These are phyloP conservation scores for Pteronotus mesoamericanus DNA, from an alignment of 2,797 vertebrate species.

Conservation along the genomic window DNA sequence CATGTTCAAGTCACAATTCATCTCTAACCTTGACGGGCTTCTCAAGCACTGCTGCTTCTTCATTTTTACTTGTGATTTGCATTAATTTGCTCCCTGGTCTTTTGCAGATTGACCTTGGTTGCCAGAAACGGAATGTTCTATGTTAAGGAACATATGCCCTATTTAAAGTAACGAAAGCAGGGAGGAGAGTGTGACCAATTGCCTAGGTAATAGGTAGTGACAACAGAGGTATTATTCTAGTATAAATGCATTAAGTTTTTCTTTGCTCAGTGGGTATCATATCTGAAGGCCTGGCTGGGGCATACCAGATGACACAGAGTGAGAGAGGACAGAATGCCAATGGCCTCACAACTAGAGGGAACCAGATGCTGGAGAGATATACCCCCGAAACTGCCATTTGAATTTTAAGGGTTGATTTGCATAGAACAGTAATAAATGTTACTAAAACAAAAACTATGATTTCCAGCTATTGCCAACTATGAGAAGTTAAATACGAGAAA, in stretches of 20 bases:
- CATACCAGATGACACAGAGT: not conserved
- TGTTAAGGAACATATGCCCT: slow-evolving; percentile 25
- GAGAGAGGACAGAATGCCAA: not conserved
- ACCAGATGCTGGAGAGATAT: not conserved
- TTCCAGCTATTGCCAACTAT: not conserved
- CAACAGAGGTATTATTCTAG: slow-evolving; percentile 38
- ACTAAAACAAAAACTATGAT: not conserved
- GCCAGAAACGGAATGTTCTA: not conserved
- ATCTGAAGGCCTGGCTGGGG: not conserved
- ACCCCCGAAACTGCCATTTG: not conserved
- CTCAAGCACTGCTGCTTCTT: not conserved
- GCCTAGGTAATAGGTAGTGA: slow-evolving; percentile 28
- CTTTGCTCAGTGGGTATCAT: not conserved
- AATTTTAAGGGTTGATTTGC: not conserved
- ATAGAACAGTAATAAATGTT: not conserved
- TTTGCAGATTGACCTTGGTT: slow-evolving; percentile 22
- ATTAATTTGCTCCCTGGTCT: not conserved
- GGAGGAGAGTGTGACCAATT: slow-evolving; percentile 3
- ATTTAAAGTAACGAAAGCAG: slow-evolving; percentile 41
- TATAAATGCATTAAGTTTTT: slow-evolving; percentile 6
- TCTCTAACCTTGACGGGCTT: not conserved
- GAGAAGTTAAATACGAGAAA: not conserved
- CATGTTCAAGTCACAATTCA: not conserved
- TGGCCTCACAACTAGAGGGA: not conserved
- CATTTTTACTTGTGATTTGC: not conserved